phyloP scores from a whole-genome alignment of 2,113 vertebrate genomes.

The Petrocephalus zakoni region DNA sequence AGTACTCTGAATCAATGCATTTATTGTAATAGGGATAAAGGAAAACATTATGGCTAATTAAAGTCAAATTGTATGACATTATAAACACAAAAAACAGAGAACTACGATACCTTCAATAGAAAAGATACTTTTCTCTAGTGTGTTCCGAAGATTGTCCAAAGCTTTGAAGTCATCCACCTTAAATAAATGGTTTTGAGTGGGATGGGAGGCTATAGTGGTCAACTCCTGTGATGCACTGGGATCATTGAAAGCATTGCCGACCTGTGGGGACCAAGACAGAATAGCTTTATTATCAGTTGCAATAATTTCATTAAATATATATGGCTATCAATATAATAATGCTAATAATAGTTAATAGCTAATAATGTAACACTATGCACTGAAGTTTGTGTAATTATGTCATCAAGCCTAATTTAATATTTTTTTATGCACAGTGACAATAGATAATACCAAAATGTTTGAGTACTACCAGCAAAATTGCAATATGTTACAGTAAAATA shows the following conservation, averaged over 20 bases:
- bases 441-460: not conserved
- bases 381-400: no score
- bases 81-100: not conserved
- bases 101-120: slow-evolving; percentile 44
- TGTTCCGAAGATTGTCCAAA: slow-evolving; percentile 37
- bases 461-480: not conserved
- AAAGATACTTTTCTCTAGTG: slow-evolving; percentile 56
- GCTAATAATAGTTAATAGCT: no score
- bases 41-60: not conserved
- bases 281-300: not conserved
- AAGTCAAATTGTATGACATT: not conserved
- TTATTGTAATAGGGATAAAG: not conserved
- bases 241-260: slow-evolving; percentile 39
- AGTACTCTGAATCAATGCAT: not conserved
- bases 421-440: no score
- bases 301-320: not conserved
- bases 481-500: not conserved
- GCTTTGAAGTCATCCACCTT: slow-evolving; percentile 45
- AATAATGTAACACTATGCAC: no score
- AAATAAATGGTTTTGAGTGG: slow-evolving; percentile 38
- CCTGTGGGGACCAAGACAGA: slow-evolving; percentile 29
- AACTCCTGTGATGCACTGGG: slow-evolving; percentile 33
- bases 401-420: no score
- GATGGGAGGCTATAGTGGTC: slow-evolving; percentile 37
- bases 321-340: not conserved